Conservation (phyloP, 2,797 vertebrate genomes). For the Pseudomugil tenellus region DNA sequence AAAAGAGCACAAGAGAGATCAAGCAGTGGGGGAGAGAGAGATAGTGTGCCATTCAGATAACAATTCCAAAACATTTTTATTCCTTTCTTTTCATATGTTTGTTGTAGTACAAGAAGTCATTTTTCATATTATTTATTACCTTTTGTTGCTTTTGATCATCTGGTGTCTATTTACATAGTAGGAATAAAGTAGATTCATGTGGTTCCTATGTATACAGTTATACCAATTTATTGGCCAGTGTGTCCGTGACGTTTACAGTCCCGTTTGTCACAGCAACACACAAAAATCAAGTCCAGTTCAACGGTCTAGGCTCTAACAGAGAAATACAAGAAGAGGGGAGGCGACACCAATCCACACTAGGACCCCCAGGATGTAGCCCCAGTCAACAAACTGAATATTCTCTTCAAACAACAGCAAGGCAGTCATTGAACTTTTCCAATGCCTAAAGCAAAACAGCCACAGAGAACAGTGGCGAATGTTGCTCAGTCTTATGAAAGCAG, state of each 20-base stretch:
- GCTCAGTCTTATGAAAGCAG: slow-evolving; percentile 60
- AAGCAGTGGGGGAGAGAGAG: slow-evolving; percentile 65
- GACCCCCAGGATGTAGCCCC: slow-evolving; percentile 58
- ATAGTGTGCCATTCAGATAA: slow-evolving; percentile 80
- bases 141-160: slow-evolving; percentile 86
- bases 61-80: slow-evolving; percentile 84
- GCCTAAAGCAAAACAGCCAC: slow-evolving; percentile 73
- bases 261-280: slow-evolving; percentile 68
- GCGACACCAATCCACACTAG: slow-evolving; percentile 39
- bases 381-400: slow-evolving; percentile 73
- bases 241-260: slow-evolving; percentile 65
- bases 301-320: slow-evolving; percentile 76
- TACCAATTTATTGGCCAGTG: slow-evolving; percentile 69
- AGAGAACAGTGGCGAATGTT: slow-evolving; percentile 54
- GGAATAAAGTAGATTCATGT: slow-evolving; percentile 82
- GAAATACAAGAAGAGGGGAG: slow-evolving; percentile 46
- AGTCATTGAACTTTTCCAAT: slow-evolving; percentile 74
- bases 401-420: slow-evolving; percentile 73
- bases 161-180: slow-evolving; percentile 85
- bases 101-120: slow-evolving; percentile 84
- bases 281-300: slow-evolving; percentile 73
- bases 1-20: slow-evolving; percentile 50
- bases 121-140: slow-evolving; percentile 80
- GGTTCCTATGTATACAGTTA: slow-evolving; percentile 84
- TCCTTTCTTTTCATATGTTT: slow-evolving; percentile 76